Conservation (phyloP, 1,140 invertebrate species). For the Cherax quadricarinatus region DNA sequence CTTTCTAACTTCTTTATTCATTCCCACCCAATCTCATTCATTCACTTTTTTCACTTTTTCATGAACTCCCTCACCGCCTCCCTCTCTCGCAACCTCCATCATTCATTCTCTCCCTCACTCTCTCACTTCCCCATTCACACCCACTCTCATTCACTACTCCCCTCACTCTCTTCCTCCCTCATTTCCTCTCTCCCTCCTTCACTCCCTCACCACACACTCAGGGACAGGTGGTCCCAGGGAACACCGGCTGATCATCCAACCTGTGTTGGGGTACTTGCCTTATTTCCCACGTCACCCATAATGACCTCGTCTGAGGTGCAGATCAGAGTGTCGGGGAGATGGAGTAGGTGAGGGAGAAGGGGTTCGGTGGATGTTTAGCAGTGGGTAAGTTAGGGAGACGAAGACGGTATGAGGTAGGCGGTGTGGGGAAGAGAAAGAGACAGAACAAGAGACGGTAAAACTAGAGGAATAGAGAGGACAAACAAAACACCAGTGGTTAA, state of each 20-base stretch:
- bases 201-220: background rate
- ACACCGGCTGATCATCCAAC: background rate
- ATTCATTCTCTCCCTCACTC: background rate
- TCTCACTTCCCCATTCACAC: background rate
- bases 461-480: background rate
- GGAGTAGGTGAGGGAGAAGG: background rate
- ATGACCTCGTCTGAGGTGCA: background rate
- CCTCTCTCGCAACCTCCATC: background rate
- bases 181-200: background rate
- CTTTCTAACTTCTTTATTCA: background rate
- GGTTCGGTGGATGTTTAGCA: no score
- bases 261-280: background rate
- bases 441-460: background rate
- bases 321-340: background rate
- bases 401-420: background rate
- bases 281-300: background rate
- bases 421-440: background rate
- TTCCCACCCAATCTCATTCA: background rate
- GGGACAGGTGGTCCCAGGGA: background rate
- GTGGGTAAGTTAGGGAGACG: background rate
- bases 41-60: background rate
- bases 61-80: background rate
- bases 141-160: background rate
- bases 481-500: no score
- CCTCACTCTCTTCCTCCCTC: background rate